These are phyloP conservation scores for Micromys minutus DNA, from an alignment of 2,113 vertebrate species.

Conservation along the genomic window DNA sequence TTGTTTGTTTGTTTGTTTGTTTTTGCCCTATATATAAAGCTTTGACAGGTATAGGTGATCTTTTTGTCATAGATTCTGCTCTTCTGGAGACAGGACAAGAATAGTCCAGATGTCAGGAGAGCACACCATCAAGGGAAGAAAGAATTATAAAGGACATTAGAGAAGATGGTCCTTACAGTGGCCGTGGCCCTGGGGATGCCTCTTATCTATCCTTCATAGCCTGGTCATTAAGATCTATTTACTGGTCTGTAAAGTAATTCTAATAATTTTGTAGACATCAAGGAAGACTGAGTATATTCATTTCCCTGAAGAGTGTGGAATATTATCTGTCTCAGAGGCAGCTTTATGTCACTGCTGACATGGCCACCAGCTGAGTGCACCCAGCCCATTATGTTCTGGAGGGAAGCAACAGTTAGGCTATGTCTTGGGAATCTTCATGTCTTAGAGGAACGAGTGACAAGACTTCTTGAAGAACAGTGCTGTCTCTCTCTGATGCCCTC, in stretches of 20 bases:
- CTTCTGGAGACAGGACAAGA: neutral
- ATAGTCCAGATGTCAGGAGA: neutral
- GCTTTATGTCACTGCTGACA: too few relatives aligned
- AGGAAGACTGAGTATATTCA: neutral
- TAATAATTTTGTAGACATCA: neutral
- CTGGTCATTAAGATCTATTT: neutral
- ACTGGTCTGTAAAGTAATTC: neutral
- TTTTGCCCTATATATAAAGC: neutral
- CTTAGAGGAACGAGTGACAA: too few relatives aligned
- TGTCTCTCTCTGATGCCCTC: too few relatives aligned
- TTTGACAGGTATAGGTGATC: neutral
- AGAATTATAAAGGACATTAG: neutral
- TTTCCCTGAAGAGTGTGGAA: neutral
- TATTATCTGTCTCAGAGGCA: neutral
- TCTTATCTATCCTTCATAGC: neutral
- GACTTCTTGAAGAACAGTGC: neutral
- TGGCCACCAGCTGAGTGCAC: neutral
- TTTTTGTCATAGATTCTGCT: neutral
- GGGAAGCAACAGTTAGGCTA: neutral
- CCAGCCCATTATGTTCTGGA: neutral
- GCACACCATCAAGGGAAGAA: neutral
- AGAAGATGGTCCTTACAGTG: neutral
- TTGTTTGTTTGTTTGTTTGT: too few relatives aligned
- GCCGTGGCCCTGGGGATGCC: too few relatives aligned
- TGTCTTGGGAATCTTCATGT: neutral